Evolutionary conservation across 1,140 invertebrate species (phyloP).

Genomic region (Solenopsis fugax): DNA sequence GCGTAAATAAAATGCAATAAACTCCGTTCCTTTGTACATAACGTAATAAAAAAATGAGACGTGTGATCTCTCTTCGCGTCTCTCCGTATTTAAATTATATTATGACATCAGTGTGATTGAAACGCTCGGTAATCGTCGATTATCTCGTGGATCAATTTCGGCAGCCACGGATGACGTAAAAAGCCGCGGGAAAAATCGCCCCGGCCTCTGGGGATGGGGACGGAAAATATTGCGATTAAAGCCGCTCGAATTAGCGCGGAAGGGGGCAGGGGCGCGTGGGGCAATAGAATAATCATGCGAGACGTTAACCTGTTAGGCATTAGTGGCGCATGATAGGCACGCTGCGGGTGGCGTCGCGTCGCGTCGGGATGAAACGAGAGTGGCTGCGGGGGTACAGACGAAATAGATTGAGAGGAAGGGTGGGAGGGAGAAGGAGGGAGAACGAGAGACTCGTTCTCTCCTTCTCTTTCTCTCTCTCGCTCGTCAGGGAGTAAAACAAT

Average conservation of each 20-base stretch:
- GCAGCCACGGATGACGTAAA: background rate
- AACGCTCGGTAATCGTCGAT: background rate
- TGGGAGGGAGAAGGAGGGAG: conserved; percentile 35
- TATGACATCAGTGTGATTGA: background rate
- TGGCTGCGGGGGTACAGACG: conserved; percentile 81
- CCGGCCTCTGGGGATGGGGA: conserved; percentile 5
- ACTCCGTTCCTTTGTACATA: background rate
- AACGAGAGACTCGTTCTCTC: conserved; percentile 48
- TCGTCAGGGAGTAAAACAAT: conserved; percentile 84
- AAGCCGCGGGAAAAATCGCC: conserved; percentile 23
- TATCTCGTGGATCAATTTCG: background rate
- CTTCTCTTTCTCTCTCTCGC: conserved; percentile 3
- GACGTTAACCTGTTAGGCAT: conserved; percentile 85
- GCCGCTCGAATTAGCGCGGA: conserved; percentile 67
- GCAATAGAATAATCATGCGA: conserved; percentile 79
- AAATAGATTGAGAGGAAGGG: conserved; percentile 82
- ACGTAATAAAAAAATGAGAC: background rate
- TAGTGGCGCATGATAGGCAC: conserved; percentile 85
- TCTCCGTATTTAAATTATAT: background rate
- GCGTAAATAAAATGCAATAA: background rate
- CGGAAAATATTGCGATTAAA: conserved; percentile 68
- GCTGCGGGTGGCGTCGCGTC: conserved; percentile 84
- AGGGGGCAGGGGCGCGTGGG: conserved; percentile 49
- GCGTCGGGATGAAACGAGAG: conserved; percentile 82
- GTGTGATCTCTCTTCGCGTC: background rate